These are phyloP conservation scores for Andinoacara biseriatus DNA, from an alignment of 2,113 vertebrate genomes.

Conservation along the genomic window DNA sequence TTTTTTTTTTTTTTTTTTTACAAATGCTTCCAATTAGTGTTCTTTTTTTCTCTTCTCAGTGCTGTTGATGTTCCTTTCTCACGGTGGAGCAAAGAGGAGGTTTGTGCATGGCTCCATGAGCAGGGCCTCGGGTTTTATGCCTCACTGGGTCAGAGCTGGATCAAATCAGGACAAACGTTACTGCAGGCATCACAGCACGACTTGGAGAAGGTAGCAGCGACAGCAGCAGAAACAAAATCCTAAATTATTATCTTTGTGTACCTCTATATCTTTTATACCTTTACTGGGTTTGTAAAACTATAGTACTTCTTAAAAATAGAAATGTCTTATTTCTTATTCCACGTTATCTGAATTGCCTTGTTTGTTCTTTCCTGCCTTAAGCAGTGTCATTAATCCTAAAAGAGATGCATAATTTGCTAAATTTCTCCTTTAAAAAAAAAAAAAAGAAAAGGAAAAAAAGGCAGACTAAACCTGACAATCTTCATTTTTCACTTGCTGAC, in stretches of 20 bases:
- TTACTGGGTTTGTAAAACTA: background rate
- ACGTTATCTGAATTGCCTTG: background rate
- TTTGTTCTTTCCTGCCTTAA: too few relatives aligned
- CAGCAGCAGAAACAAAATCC: background rate
- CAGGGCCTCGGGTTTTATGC: slow-evolving; percentile 90
- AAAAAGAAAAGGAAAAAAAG: too few relatives aligned
- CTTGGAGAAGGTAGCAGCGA: slow-evolving; percentile 88
- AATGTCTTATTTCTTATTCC: background rate
- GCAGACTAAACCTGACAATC: background rate
- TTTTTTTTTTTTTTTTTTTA: background rate
- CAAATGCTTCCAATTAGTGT: background rate
- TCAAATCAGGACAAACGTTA: slow-evolving; percentile 90
- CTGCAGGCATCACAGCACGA: slow-evolving; percentile 94
- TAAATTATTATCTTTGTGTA: background rate
- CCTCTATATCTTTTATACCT: background rate
- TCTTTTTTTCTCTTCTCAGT: slow-evolving; percentile 64
- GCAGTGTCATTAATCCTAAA: background rate
- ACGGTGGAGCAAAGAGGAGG: slow-evolving; percentile 92
- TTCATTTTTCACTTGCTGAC: background rate
- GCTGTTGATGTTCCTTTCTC: slow-evolving; percentile 88
- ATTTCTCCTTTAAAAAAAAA: background rate
- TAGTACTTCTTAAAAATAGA: background rate
- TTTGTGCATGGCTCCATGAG: slow-evolving; percentile 91
- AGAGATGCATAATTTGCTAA: background rate
- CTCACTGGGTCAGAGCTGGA: slow-evolving; percentile 87